These are phyloP conservation scores for Morpho helenor DNA, from an alignment of 2,888 invertebrate species.

Conservation along the genomic window DNA sequence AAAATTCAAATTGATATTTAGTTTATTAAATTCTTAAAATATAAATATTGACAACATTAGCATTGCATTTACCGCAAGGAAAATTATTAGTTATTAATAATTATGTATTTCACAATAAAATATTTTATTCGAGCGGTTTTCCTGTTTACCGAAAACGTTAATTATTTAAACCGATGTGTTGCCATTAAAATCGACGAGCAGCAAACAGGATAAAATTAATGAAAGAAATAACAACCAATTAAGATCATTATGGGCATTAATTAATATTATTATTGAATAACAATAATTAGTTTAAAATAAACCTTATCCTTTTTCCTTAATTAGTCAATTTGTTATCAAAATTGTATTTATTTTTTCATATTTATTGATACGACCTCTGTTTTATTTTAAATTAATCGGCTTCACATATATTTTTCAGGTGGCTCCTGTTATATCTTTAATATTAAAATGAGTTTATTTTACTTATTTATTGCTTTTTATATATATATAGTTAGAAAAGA, in stretches of 20 bases:
- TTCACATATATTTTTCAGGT: no score
- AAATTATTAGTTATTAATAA: slow-evolving; percentile 10
- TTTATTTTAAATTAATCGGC: no score
- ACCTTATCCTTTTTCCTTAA: slow-evolving; percentile 18
- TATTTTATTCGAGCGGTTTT: slow-evolving; percentile 19
- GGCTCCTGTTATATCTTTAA: no score
- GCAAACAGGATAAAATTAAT: slow-evolving; percentile 15
- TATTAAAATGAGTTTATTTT: no score
- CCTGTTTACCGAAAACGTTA: slow-evolving; percentile 24
- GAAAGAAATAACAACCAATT: slow-evolving; percentile 17
- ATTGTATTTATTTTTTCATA: not conserved
- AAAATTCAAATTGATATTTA: no score
- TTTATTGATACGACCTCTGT: no score
- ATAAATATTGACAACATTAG: not conserved
- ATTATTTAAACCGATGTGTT: not conserved
- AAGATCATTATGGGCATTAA: slow-evolving; percentile 14
- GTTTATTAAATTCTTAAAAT: no score
- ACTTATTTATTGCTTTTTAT: no score
- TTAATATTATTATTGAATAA: slow-evolving; percentile 18
- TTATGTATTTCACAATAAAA: slow-evolving; percentile 14
- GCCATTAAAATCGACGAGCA: not conserved
- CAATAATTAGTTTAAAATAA: slow-evolving; percentile 16
- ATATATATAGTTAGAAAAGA: no score
- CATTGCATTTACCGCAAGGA: slow-evolving; percentile 1
- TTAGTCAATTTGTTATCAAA: slow-evolving; percentile 18